Conservation (phyloP, 2,888 invertebrate species). For the Ormyrus rosae region DNA sequence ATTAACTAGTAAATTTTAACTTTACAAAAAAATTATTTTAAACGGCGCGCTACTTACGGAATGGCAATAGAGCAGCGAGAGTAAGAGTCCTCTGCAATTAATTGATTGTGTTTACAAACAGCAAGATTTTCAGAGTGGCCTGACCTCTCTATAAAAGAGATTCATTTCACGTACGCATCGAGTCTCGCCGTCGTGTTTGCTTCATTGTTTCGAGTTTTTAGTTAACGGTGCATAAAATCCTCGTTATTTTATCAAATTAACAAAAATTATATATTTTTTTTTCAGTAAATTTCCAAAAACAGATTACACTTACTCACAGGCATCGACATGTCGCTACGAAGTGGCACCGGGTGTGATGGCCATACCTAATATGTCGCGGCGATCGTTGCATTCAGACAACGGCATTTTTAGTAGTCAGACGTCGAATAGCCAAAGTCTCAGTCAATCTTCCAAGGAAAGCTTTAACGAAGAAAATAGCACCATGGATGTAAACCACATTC, state of each 20-base stretch:
- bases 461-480: slow-evolving; percentile 34
- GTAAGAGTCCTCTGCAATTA: slow-evolving; percentile 2
- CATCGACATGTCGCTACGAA: slow-evolving; percentile 89
- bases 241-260: not conserved
- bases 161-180: not conserved
- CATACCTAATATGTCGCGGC: slow-evolving; percentile 93
- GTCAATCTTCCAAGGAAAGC: slow-evolving; percentile 47
- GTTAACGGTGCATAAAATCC: not conserved
- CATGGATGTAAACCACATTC: slow-evolving; percentile 32
- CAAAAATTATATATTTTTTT: too few relatives aligned
- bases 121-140: not conserved
- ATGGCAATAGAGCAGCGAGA: too few relatives aligned
- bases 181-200: too few relatives aligned
- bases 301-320: slow-evolving; percentile 91
- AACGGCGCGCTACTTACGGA: too few relatives aligned
- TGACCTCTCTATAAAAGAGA: slow-evolving; percentile 25
- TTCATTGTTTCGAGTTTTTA: too few relatives aligned
- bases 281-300: slow-evolving; percentile 91
- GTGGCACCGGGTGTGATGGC: slow-evolving; percentile 87
- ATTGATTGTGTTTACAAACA: slow-evolving; percentile 49
- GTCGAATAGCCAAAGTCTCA: slow-evolving; percentile 33
- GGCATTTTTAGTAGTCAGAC: slow-evolving; percentile 53
- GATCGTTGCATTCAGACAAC: slow-evolving; percentile 76
- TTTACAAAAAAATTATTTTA: too few relatives aligned
- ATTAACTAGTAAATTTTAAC: too few relatives aligned